These are phyloP conservation scores for Ambastaia sidthimunki DNA, from an alignment of 2,797 vertebrate genomes.

Conservation along the genomic window DNA sequence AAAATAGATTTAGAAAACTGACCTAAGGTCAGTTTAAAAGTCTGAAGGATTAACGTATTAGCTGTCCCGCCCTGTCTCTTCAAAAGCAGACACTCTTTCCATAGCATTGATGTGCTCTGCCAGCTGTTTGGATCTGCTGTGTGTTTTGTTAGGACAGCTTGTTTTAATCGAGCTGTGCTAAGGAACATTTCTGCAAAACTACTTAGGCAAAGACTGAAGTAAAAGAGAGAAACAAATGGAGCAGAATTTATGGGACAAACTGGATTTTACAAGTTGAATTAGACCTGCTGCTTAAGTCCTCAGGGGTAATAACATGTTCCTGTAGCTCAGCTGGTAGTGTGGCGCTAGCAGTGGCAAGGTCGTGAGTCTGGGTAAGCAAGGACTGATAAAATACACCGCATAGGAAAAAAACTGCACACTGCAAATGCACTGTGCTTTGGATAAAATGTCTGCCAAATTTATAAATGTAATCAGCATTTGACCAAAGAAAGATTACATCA, in stretches of 20 bases:
- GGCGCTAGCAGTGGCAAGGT: neutral
- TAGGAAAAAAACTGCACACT: too few relatives aligned
- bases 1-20: conserved; percentile 17
- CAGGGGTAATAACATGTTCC: neutral
- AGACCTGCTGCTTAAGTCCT: conserved; percentile 40
- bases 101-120: conserved; percentile 33
- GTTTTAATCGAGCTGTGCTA: conserved; percentile 55
- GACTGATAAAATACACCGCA: neutral
- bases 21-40: conserved; percentile 25
- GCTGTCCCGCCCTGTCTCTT: conserved; percentile 16
- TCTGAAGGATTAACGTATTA: conserved; percentile 37
- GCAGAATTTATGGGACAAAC: conserved; percentile 40
- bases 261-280: conserved; percentile 34
- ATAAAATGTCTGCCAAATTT: neutral
- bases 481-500: too few relatives aligned
- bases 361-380: neutral
- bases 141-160: conserved; percentile 57
- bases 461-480: too few relatives aligned
- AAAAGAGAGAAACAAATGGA: conserved; percentile 40
- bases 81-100: conserved; percentile 29
- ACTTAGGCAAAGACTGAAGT: conserved; percentile 42
- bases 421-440: neutral
- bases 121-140: conserved; percentile 50
- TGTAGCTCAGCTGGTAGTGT: neutral
- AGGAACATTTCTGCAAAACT: conserved; percentile 49